Conservation (phyloP, 2,797 vertebrate genomes). For the Pseudomugil tenellus region DNA sequence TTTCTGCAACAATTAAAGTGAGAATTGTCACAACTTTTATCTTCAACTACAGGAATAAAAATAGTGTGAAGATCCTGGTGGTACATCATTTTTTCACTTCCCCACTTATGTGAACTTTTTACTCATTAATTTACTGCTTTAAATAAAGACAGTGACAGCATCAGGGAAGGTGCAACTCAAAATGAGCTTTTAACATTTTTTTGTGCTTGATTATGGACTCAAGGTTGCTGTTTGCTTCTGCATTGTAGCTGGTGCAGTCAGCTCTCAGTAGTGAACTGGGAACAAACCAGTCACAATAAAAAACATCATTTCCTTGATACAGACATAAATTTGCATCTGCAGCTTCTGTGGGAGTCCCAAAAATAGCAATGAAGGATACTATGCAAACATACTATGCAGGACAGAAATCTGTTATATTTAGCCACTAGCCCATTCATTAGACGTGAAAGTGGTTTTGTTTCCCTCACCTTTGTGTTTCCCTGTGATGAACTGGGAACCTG, state of each 20-base stretch:
- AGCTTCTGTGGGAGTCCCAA: no score
- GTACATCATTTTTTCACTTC: background rate
- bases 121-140: background rate
- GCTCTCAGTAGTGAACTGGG: background rate
- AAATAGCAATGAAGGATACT: background rate
- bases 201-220: background rate
- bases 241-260: background rate
- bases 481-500: background rate
- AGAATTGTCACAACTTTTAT: background rate
- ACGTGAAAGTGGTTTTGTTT: background rate
- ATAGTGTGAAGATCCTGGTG: background rate
- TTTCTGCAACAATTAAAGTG: conserved; percentile 5
- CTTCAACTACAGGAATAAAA: background rate
- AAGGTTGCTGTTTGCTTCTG: background rate
- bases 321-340: background rate
- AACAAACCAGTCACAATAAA: background rate
- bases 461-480: background rate
- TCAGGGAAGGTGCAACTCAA: background rate
- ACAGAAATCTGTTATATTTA: background rate
- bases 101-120: background rate
- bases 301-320: background rate
- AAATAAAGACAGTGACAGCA: background rate
- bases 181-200: background rate
- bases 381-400: background rate
- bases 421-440: background rate